Evolutionary conservation across 2,797 vertebrate genomes (phyloP).

Genomic region (Spinibarbus caldwelli): DNA sequence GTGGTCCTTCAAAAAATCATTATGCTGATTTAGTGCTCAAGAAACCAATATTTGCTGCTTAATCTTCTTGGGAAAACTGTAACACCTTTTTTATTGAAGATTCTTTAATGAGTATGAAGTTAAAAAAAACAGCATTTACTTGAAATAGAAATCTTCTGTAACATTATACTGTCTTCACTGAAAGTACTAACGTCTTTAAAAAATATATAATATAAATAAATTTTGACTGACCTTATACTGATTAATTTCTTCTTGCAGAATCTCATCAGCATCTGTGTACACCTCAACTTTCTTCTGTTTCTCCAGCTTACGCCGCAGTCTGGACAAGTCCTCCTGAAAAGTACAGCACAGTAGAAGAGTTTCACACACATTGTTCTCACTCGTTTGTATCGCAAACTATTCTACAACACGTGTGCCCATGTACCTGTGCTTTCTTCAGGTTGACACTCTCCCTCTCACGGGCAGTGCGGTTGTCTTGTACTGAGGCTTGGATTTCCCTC

Average conservation of each 20-base stretch:
- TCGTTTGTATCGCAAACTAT: neutral
- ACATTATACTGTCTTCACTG: too few species aligned
- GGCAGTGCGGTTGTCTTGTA: conserved; percentile 89
- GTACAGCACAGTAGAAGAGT: neutral
- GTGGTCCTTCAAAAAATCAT: too few species aligned
- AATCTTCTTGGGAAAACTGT: too few species aligned
- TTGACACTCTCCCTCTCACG: conserved; percentile 91
- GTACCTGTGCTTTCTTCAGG: conserved; percentile 90
- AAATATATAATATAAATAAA: too few species aligned
- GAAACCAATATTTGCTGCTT: too few species aligned
- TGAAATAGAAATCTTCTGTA: too few species aligned
- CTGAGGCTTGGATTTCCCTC: conserved; percentile 90
- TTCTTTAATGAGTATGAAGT: too few species aligned
- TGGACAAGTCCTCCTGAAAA: conserved; percentile 89
- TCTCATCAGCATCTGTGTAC: conserved; percentile 93
- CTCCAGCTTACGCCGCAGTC: conserved; percentile 90
- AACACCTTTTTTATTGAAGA: too few species aligned
- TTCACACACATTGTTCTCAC: neutral
- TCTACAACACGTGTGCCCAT: neutral
- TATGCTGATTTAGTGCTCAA: too few species aligned
- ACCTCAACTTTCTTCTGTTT: conserved; percentile 97
- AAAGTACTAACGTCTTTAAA: too few species aligned
- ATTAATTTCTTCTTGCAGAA: conserved; percentile 95
- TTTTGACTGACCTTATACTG: conserved; percentile 85
- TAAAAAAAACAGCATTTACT: too few species aligned